Percentiles rank a stretch among this genome's conserved stretches.
phyloP scores from a whole-genome alignment of 2,113 vertebrate genomes.

The Porphyrio hochstetteri region DNA sequence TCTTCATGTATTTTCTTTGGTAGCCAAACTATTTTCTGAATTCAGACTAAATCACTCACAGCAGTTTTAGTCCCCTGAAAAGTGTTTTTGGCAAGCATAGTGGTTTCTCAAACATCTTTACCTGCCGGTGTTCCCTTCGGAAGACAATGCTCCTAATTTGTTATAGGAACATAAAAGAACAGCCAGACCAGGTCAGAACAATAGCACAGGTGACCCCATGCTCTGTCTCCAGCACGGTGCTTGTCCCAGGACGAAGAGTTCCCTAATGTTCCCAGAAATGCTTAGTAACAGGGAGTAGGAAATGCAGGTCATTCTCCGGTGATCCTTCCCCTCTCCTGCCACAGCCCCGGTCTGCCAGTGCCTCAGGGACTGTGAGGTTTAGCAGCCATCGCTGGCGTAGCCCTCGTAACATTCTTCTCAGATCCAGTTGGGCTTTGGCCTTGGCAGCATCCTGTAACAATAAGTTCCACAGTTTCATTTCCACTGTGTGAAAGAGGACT shows the following conservation, averaged over 20 bases:
- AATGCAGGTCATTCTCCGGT: background rate
- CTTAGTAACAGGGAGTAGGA: background rate
- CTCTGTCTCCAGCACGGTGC: background rate
- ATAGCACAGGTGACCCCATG: background rate
- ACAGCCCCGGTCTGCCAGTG: background rate
- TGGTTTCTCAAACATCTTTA: background rate
- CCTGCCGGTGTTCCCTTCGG: background rate
- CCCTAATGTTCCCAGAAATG: slow-evolving; percentile 13
- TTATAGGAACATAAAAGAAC: background rate
- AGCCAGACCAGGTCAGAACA: background rate
- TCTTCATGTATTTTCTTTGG: background rate
- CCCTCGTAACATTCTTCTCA: background rate
- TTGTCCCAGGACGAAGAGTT: background rate
- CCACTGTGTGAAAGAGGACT: slow-evolving; percentile 41
- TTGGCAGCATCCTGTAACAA: slow-evolving; percentile 13
- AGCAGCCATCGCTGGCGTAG: background rate
- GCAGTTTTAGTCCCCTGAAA: background rate
- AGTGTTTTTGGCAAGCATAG: background rate
- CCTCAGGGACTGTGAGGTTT: accelerated
- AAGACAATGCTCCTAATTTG: background rate
- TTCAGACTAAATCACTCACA: background rate
- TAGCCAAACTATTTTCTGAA: background rate
- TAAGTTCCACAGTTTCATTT: background rate
- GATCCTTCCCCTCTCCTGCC: background rate
- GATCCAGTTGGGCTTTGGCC: background rate